phyloP scores from a whole-genome alignment of 2,113 vertebrate species.

The Phycodurus eques region DNA sequence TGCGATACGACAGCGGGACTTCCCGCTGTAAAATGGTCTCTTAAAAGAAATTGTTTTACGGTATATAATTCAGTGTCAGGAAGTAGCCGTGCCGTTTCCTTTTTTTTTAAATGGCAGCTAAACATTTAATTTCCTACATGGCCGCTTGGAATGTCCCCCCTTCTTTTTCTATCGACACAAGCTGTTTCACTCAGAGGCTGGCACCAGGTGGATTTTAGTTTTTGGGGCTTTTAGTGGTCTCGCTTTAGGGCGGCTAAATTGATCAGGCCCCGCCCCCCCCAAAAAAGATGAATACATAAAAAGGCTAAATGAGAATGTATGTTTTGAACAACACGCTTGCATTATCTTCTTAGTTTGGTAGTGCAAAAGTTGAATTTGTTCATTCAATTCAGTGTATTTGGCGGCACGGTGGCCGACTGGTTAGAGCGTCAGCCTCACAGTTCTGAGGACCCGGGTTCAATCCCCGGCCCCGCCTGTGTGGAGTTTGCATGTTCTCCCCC shows the following conservation, averaged over 20 bases:
- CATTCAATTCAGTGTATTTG: too few species aligned
- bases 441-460: too few species aligned
- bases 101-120: neutral
- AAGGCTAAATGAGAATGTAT: neutral
- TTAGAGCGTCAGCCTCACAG: too few species aligned
- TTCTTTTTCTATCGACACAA: neutral
- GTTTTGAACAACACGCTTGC: neutral
- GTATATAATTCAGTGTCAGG: neutral
- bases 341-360: neutral
- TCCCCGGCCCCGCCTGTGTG: too few species aligned
- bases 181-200: neutral
- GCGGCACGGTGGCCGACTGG: too few species aligned
- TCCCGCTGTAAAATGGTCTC: neutral
- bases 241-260: neutral
- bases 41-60: neutral
- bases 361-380: neutral
- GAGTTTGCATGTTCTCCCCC: too few species aligned
- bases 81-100: neutral
- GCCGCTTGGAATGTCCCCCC: neutral
- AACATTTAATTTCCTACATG: conserved; percentile 8
- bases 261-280: neutral
- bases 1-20: neutral
- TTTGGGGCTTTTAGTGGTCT: neutral
- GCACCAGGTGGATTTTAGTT: neutral
- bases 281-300: neutral